Base-by-base conservation (phyloP, 2,888 invertebrate species). In the Tachina grossa region DNA sequence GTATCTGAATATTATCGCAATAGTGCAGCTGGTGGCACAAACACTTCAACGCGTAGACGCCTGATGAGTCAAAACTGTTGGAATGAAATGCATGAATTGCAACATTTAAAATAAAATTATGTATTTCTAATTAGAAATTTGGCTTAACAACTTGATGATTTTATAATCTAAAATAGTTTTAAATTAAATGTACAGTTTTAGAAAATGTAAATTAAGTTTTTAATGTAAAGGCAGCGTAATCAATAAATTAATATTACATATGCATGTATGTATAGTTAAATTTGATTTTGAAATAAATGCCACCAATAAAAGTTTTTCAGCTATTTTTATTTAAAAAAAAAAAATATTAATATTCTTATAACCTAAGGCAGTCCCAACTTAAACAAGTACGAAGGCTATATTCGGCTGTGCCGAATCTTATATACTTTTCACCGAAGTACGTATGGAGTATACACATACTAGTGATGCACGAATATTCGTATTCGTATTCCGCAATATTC, bases 1-100 rank as follows among this genome's bases (percentile, higher is more conserved):
- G 93, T 93, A 72, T 93, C 93, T 11, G 94, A 94, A 88, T 92
- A 92, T 87, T 90, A 91, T 86, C 91, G 93, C 51, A 92, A 92
- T 81, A 91, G 90, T 68, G 53, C 51, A 16, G 43, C 47, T 10
- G 53, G 71, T 51, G 75, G 89, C 53, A 91, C 92, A 41, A 90
- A 91, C 47, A 88, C 90, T 61, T 92, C 91, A 22, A 91, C 92
- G 41, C 90, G 93, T 4, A 91, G 93, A 89, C 92, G 85, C 86
- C 91, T 86, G 87, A 90, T 88, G 92, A 92, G 89, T 89, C 93
- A 87, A 72, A 89, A 91, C 68, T 93, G 93, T 45, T 94, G 93
- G 92, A 91, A 92, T 84, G 93, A 93, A 88, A 92, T 91, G 78
- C 93, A 93, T 87, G 93, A 94, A 88, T 87, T 93, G 88, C 91